phyloP scores from a whole-genome alignment of 2,797 vertebrate species.

The Mastacembelus armatus region DNA sequence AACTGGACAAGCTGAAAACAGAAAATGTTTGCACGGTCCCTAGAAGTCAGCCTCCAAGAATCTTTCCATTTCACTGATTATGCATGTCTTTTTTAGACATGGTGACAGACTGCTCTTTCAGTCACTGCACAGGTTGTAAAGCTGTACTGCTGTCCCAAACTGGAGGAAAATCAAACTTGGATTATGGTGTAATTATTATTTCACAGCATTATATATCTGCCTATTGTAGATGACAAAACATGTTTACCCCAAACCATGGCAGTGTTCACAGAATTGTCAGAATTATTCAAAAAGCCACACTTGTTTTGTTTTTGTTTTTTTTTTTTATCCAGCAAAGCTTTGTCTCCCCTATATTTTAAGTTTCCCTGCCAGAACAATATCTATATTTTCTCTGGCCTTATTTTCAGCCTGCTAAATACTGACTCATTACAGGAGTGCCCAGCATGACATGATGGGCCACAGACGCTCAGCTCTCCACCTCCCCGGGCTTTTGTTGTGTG shows the following conservation, averaged over 20 bases:
- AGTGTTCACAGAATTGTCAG: slow-evolving; percentile 11
- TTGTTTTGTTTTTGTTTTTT: slow-evolving; percentile 29
- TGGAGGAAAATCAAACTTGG: slow-evolving; percentile 43
- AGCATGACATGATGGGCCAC: slow-evolving; percentile 74
- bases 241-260: slow-evolving; percentile 18
- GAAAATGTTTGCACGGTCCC: slow-evolving; percentile 35
- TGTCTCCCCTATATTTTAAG: slow-evolving; percentile 41
- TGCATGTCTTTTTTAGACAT: slow-evolving; percentile 62
- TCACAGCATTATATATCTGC: slow-evolving; percentile 23
- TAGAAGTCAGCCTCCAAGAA: slow-evolving; percentile 54
- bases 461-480: slow-evolving; percentile 64
- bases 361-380: slow-evolving; percentile 41
- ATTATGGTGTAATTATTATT: slow-evolving; percentile 32
- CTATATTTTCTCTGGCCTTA: slow-evolving; percentile 58
- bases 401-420: slow-evolving; percentile 75
- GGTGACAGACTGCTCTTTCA: slow-evolving; percentile 53
- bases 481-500: slow-evolving; percentile 76
- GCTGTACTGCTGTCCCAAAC: slow-evolving; percentile 46
- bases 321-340: slow-evolving; percentile 13
- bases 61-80: slow-evolving; percentile 69
- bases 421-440: slow-evolving; percentile 77
- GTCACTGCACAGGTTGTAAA: slow-evolving; percentile 50
- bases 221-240: slow-evolving; percentile 17
- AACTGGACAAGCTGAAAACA: slow-evolving; percentile 30
- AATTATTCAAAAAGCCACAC: slow-evolving; percentile 24